Base-by-base conservation (phyloP, 2,797 vertebrate genomes). In the Syngnathus rostellatus region DNA sequence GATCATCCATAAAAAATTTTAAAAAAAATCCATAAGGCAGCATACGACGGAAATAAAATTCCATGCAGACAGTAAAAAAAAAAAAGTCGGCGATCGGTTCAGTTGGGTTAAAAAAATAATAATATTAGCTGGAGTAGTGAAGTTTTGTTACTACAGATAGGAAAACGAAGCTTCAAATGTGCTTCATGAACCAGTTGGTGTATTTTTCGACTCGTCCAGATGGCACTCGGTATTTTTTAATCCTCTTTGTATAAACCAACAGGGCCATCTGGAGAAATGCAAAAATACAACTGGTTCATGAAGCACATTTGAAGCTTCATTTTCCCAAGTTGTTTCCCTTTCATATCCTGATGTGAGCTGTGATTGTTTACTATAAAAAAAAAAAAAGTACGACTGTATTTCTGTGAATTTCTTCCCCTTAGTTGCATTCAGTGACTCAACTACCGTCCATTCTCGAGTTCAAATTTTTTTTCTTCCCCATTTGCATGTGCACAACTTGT, bases 11-110 rank as follows among this genome's bases (percentile, higher is more conserved):
- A 23, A 62, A 43, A 61, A 61, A 21, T 41, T 40, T 1, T 19
- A n/a, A 73, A 72, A 77, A 82, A 80, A 83, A 82, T 16, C 50
- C n/a, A 53, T 83, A 89, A 88, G 85, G 85, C 83, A 83, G 82
- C 62, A 66, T 82, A 81, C 70, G 80, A 75, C 73, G 75, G 76
- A 70, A 74, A 75, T 73, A 58, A 68, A 68, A 83, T 46, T 78
- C 74, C 78, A 78, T 78, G 84, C 77, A 83, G 77, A 78, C 77
- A 72, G 63, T 70, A 79, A 75, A 76, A 80, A 31, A 31, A 31
- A 31, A 25, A 66, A 81, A 82, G 64, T 62, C 70, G 71, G 62
- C 3, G 38, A 48, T 69, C 75, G 70, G 68, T 81, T 77, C 76
- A 84, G 76, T 81, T 81, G 54, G 25, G 6, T 12, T 66, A 40